Conservation (phyloP, 2,113 vertebrate species). For the Eurystomus gularis region DNA sequence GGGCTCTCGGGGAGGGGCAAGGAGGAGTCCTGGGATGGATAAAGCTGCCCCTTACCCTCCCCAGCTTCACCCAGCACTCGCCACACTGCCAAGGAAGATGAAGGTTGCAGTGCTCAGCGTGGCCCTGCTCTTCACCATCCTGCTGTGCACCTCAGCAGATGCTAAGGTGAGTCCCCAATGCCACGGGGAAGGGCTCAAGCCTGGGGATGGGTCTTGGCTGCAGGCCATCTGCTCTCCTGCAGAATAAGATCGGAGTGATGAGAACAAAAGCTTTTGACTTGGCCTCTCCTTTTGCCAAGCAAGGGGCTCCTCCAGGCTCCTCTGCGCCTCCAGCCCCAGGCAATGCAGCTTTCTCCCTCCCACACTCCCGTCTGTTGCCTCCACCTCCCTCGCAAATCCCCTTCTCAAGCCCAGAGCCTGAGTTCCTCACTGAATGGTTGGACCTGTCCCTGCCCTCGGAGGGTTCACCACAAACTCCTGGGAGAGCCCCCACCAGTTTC, state of each 20-base stretch:
- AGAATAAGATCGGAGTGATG: background rate
- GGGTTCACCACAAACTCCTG: too few species aligned
- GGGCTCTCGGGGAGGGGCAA: fast-evolving
- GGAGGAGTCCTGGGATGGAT: background rate
- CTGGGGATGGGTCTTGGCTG: background rate
- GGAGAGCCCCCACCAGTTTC: too few species aligned
- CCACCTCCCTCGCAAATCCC: too few species aligned
- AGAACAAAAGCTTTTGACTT: background rate
- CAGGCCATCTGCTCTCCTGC: background rate
- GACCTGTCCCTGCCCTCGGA: background rate
- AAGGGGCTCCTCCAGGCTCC: background rate
- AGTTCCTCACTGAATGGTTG: too few species aligned
- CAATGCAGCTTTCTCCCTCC: background rate
- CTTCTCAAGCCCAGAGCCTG: background rate
- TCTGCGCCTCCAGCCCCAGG: background rate
- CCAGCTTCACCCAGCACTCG: background rate
- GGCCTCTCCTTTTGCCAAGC: background rate
- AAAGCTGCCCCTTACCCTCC: background rate
- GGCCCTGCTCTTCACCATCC: background rate
- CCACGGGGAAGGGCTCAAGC: background rate
- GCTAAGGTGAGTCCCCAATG: background rate
- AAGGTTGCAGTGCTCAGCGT: background rate
- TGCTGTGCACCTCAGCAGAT: background rate
- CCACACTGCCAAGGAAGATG: background rate
- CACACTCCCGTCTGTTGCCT: too few species aligned